Percentiles rank a stretch among this genome's conserved stretches.
phyloP scores from a whole-genome alignment of 64 coral and sea anemone species.

The Cladopsammia gracilis region DNA sequence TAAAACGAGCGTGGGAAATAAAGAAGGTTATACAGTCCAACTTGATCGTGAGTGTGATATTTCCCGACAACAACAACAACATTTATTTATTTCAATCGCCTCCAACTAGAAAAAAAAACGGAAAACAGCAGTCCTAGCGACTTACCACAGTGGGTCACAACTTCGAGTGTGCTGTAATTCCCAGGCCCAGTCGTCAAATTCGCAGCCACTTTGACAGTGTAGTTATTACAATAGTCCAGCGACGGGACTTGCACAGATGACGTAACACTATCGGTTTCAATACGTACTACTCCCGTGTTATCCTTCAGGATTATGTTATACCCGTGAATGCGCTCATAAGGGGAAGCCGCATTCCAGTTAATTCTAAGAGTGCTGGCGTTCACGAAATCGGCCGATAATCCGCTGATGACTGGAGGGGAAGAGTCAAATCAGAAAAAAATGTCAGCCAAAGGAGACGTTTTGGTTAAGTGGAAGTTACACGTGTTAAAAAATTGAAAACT shows the following conservation, averaged over 20 bases:
- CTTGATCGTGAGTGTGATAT: too few species aligned
- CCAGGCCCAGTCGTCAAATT: neutral
- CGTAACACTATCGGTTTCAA: neutral
- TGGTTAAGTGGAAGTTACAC: too few species aligned
- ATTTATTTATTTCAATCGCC: too few species aligned
- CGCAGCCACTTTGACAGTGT: neutral
- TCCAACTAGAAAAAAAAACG: too few species aligned
- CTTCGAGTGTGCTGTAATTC: neutral
- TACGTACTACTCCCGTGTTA: neutral
- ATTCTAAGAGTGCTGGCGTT: neutral
- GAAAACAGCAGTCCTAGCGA: too few species aligned
- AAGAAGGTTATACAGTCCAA: too few species aligned
- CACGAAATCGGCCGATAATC: neutral
- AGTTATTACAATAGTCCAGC: conserved; percentile 5
- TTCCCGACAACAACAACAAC: too few species aligned
- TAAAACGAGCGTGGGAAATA: too few species aligned
- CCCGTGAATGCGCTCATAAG: neutral
- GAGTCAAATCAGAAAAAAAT: neutral
- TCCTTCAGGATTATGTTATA: conserved; percentile 10
- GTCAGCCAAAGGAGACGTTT: too few species aligned
- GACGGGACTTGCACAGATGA: neutral
- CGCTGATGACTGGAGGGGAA: neutral
- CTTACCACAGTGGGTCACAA: conserved; percentile 19
- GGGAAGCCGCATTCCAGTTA: neutral
- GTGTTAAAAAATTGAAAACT: too few species aligned